Percentiles rank a stretch among this genome's conserved stretches.
Evolutionary conservation across 2,888 invertebrate genomes (phyloP).

Genomic region (Ormyrus rosae): DNA sequence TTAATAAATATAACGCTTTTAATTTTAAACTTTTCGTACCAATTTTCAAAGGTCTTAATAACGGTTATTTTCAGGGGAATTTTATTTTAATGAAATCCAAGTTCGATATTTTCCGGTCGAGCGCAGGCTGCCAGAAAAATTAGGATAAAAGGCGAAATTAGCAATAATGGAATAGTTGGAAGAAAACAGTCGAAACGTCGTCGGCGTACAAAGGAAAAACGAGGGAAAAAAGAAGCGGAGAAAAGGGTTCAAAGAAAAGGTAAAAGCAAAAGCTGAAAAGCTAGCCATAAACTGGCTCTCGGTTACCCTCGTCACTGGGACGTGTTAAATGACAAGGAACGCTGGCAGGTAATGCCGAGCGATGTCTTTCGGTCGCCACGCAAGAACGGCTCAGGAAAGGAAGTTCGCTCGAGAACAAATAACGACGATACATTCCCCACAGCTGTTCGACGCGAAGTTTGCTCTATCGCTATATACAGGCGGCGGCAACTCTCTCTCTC

Average conservation of each 20-base stretch:
- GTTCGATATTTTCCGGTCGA: neutral
- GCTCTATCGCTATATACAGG: constrained; percentile 41
- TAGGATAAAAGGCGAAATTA: neutral
- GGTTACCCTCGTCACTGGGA: constrained; percentile 42
- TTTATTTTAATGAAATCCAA: constrained; percentile 6
- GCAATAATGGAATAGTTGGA: neutral
- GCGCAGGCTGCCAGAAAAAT: neutral
- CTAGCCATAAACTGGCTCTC: constrained; percentile 32
- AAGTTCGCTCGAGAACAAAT: constrained; percentile 64
- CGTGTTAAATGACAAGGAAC: constrained; percentile 47
- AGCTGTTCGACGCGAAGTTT: constrained; percentile 68
- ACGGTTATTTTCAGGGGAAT: neutral
- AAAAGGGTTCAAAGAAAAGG: neutral
- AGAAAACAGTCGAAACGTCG: neutral
- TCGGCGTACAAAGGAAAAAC: neutral
- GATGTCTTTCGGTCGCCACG: constrained; percentile 37
- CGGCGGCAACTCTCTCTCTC: too few relatives aligned
- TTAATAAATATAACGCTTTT: constrained; percentile 33
- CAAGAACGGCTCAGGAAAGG: constrained; percentile 53
- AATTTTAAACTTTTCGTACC: constrained; percentile 8
- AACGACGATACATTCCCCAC: constrained; percentile 69
- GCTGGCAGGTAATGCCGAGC: constrained; percentile 43
- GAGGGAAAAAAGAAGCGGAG: neutral
- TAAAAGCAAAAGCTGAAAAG: constrained; percentile 5
- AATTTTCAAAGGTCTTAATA: constrained; percentile 4